Conservation (phyloP, 2,888 invertebrate species). For the Orchesellides sinensis region DNA sequence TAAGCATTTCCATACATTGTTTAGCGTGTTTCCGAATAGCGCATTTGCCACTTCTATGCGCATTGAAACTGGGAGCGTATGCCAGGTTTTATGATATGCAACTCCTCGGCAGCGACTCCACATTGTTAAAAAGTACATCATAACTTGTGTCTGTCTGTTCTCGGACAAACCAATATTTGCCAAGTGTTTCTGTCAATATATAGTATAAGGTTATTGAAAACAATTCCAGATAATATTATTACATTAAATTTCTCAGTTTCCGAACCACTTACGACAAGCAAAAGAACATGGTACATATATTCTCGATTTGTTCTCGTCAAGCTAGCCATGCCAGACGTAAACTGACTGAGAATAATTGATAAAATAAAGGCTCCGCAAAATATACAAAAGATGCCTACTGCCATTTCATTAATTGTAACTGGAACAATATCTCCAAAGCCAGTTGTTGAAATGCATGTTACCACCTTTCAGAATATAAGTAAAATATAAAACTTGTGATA, state of each 20-base stretch:
- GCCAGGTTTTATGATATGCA: constrained; percentile 60
- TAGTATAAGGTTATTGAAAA: neutral
- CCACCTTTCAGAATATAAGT: constrained; percentile 52
- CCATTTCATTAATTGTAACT: constrained; percentile 61
- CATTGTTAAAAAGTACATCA: constrained; percentile 65
- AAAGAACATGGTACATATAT: constrained; percentile 71
- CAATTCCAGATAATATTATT: neutral
- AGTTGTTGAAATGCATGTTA: constrained; percentile 67
- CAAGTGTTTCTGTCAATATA: constrained; percentile 68
- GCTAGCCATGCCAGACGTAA: constrained; percentile 69
- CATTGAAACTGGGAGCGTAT: constrained; percentile 63
- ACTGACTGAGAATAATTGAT: constrained; percentile 70
- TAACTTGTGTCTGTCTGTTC: constrained; percentile 62
- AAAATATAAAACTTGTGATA: neutral
- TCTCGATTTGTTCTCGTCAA: constrained; percentile 65
- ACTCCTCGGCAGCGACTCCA: constrained; percentile 70
- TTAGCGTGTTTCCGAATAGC: constrained; percentile 54
- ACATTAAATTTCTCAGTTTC: neutral
- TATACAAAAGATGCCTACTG: constrained; percentile 63
- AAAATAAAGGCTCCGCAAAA: constrained; percentile 72
- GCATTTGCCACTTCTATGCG: constrained; percentile 68
- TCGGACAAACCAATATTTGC: constrained; percentile 69
- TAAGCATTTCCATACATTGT: constrained; percentile 13
- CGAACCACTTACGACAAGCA: constrained; percentile 70
- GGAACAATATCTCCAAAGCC: constrained; percentile 72